Conservation (phyloP, 1,140 invertebrate species). For the Zaprionus davidi region DNA sequence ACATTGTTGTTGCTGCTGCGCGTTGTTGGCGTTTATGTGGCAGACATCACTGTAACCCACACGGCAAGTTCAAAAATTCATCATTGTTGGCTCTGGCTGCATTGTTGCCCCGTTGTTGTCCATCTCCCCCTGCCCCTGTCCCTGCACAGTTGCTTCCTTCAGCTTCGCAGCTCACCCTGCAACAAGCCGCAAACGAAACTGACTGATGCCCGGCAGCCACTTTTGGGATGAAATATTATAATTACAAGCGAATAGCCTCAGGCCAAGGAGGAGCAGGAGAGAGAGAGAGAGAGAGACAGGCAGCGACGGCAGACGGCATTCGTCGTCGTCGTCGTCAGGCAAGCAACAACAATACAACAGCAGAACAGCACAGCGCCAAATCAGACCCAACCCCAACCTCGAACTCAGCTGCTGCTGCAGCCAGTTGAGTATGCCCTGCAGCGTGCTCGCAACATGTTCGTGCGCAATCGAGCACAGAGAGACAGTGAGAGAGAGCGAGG, state of each 20-base stretch:
- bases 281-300: slow-evolving; percentile 10
- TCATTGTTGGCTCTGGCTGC: slow-evolving; percentile 75
- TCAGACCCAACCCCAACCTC: slow-evolving; percentile 40
- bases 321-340: slow-evolving; percentile 18
- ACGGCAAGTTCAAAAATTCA: slow-evolving; percentile 78
- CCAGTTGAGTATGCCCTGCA: slow-evolving; percentile 35
- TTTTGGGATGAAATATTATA: slow-evolving; percentile 85
- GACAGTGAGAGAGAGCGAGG: not conserved
- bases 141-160: not conserved
- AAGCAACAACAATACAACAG: slow-evolving; percentile 29
- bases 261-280: slow-evolving; percentile 72
- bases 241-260: slow-evolving; percentile 83
- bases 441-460: slow-evolving; percentile 69
- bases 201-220: slow-evolving; percentile 80
- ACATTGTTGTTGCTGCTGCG: not conserved
- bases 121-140: not conserved
- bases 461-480: slow-evolving; percentile 16
- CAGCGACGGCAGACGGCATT: slow-evolving; percentile 19
- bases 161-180: slow-evolving; percentile 40
- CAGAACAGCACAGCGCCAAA: slow-evolving; percentile 33
- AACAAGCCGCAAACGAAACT: slow-evolving; percentile 78
- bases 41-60: slow-evolving; percentile 69
- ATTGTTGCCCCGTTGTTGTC: slow-evolving; percentile 64
- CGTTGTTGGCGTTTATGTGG: slow-evolving; percentile 43
- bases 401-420: slow-evolving; percentile 22